Evolutionary conservation across 2,888 invertebrate genomes (phyloP), one percentile per base, ranked within the genome.

Genomic region (Erebia aethiops): DNA sequence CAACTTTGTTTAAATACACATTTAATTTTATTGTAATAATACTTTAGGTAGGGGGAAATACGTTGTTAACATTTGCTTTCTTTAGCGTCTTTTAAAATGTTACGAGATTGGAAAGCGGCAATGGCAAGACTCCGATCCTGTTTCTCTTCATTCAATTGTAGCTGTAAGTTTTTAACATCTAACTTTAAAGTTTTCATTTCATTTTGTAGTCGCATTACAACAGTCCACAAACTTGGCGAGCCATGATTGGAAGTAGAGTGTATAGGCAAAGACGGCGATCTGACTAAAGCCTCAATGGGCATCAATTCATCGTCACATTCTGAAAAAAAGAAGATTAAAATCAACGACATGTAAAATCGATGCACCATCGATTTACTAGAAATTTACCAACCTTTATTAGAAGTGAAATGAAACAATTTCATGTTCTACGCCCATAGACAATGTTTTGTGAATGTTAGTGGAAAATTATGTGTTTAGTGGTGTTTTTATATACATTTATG

Each of bases 121-220:
- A 93, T 85, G 85, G 92, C 92, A 84, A 92, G 88, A 81, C 83
- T 85, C 54, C 93, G 87, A 79, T 94, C 92, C 75, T 93, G 93
- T 84, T 95, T 94, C 85, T 97, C 97, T 76, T 96, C 96, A 74
- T 95, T 95, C 77, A 97, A 85, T 80, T 95, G 95, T 75, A 94
- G 89, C 72, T 94, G 93, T 71, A 96, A 84, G 76, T 94, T 90
- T 73, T 92, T 92, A 78, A 96, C 94, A 85, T 95, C 94, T 75
- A 90, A 83, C 84, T 95, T 95, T 77, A 97, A 88, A 71, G 94
- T 94, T 80, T 95, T 95, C 76, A 97, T 93, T 88, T 97, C 96
- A 82, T 95, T 96, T 84, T 96, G 96, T 79, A 97, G 87, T 74
- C 96, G 94, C 92, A 96, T 96, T 76, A 97, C 96, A 71, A 97